Evolutionary conservation across 2,888 invertebrate species (phyloP), one percentile per base, ranked within the genome.

Genomic region (Tenodera sinensis): DNA sequence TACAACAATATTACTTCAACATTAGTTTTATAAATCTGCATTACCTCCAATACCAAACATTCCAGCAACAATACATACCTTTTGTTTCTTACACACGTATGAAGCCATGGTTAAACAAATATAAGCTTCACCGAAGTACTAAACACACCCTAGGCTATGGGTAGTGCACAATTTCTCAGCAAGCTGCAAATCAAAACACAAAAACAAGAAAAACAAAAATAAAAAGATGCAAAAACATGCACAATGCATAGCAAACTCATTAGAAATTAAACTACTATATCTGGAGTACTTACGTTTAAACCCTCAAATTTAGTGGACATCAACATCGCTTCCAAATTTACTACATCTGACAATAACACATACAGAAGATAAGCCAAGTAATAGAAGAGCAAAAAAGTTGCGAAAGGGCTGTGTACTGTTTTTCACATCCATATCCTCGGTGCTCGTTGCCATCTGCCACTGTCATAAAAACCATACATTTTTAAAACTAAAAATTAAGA

Each of bases 101-200:
- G 88, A n/a, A 42, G 88, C 88, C 88, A 89, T 89, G 88, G n/a
- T 81, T 87, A 81, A 27, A 25, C n/a, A 87, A 81, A 30, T 28
- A 47, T n/a, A 27, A 85, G 85, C 42, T 85, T 82, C 84, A 28
- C 28, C 1, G 71, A 28, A 28, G 28, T 28, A 28, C 85, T 34
- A 47, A 85, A 15, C 47, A 84, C 28, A 88, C 71, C 84, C 84
- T 84, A 85, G 42, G 34, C 88, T 89, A 89, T 85, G 81, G 28
- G 83, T 2, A 83, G 28, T 71, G 81, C 82, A 81, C 81, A 88
- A 84, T 15, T 84, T 88, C 25, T 84, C 84, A 42, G 88, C 85
- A 89, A 85, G 85, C 88, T 89, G 88, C 47, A 83, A 89, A 89
- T 54, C 28, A 83, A 71, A 54, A 88, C 81, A 30, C 27, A 88